phyloP scores from a whole-genome alignment of 2,797 vertebrate genomes.

The Mus minutoides region DNA sequence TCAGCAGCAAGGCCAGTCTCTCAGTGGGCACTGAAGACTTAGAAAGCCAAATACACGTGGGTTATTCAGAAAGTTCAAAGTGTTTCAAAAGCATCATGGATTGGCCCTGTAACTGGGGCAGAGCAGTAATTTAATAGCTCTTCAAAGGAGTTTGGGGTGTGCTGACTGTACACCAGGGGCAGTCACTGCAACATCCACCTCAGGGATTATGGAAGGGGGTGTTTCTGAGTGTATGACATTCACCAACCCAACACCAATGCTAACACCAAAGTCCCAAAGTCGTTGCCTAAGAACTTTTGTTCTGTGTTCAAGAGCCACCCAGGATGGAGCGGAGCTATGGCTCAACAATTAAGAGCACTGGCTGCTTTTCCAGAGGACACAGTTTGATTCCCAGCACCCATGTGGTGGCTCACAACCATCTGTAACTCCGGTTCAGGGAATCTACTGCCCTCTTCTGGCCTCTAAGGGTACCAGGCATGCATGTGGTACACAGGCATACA shows the following conservation, averaged over 20 bases:
- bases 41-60: not conserved
- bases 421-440: not conserved
- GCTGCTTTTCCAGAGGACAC: not conserved
- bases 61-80: not conserved
- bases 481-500: too few relatives aligned
- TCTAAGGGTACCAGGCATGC: not conserved
- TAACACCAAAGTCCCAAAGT: not conserved
- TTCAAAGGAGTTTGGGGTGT: not conserved
- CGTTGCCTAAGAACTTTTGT: not conserved
- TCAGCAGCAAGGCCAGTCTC: not conserved
- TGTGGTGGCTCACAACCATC: not conserved
- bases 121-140: not conserved
- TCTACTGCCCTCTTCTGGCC: not conserved
- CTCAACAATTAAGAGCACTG: not conserved
- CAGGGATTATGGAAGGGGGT: not conserved
- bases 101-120: not conserved
- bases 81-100: slow-evolving; percentile 2
- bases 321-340: not conserved
- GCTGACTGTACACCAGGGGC: not conserved
- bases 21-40: not conserved
- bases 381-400: not conserved
- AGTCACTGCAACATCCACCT: not conserved
- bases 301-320: not conserved
- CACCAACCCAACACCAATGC: not conserved
- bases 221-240: not conserved